Evolutionary conservation across 2,888 invertebrate species (phyloP), one percentile per base, ranked within the genome.

Genomic region (Seira sanloemensis): DNA sequence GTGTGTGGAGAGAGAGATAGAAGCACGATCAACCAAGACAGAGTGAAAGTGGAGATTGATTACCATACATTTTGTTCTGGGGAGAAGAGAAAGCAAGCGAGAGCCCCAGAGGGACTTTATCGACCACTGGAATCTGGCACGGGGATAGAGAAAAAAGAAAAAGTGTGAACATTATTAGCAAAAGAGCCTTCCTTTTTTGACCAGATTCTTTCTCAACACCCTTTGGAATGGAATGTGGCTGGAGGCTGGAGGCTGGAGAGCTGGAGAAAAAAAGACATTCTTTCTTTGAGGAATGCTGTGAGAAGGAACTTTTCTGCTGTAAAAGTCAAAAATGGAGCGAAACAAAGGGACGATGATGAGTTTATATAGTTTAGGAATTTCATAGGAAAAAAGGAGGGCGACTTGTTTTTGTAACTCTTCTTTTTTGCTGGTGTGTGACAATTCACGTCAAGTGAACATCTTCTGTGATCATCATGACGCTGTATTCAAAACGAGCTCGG

Each of bases 401-500:
- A 46, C 46, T 46, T 46, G 5, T 46, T 12, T 46, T 9, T 46
- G 7, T 46, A 9, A 9, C 12, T 46, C 12, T 9, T 46, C 46
- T 12, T 46, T 46, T 46, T 46, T 46, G 5, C 46, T 46, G 12
- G 12, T 4, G 18, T 24, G 25, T 19, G 24, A 7, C 18, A 67
- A 67, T 24, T 71, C 21, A 23, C 1, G n/a, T n/a, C 21, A 9
- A 4, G 25, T 46, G 19, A 19, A 66, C n/a, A n/a, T n/a, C n/a
- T n/a, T n/a, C n/a, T n/a, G n/a, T n/a, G n/a, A n/a, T n/a, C n/a
- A n/a, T 86, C 86, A 86, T 76, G 82, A 84, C 80, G 18, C 50
- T 84, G 71, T 78, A 86, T 46, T 87, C 88, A 27, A 89, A 89
- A 78, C 67, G 87, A 66, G 88, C 89, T 21, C 76, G 87, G 72